Evolutionary conservation across 2,113 vertebrate species (phyloP).

Genomic region (Lasiurus cinereus): DNA sequence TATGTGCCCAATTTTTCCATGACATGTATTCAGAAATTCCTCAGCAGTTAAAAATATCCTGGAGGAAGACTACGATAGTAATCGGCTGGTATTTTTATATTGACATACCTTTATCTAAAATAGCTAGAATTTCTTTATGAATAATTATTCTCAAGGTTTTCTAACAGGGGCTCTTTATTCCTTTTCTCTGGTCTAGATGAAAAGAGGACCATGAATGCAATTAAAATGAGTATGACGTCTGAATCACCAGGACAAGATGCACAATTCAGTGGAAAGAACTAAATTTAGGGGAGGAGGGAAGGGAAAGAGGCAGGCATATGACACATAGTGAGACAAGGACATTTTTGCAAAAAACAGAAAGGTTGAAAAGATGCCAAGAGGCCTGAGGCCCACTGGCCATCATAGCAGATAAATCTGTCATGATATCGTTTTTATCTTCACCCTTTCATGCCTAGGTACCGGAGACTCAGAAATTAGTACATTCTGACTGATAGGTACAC

Average conservation of each 20-base stretch:
- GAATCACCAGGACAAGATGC: not conserved
- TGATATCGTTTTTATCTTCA: not conserved
- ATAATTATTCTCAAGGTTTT: not conserved
- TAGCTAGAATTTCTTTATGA: not conserved
- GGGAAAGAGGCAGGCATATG: not conserved
- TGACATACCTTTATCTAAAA: not conserved
- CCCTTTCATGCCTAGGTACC: not conserved
- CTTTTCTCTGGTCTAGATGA: not conserved
- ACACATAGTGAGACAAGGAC: not conserved
- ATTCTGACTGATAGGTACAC: not conserved
- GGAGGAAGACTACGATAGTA: not conserved
- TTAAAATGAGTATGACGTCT: not conserved
- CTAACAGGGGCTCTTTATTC: not conserved
- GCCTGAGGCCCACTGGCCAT: not conserved
- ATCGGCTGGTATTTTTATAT: not conserved
- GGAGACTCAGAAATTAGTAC: not conserved
- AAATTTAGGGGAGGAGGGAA: not conserved
- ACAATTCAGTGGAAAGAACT: not conserved
- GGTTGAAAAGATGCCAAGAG: not conserved
- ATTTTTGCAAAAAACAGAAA: not conserved
- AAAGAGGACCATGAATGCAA: not conserved
- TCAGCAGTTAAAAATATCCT: constrained; percentile 53
- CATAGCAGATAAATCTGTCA: not conserved
- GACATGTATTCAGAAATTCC: constrained; percentile 25
- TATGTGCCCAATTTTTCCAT: constrained; percentile 29